These are phyloP conservation scores for Aporophyla lueneburgensis DNA, from an alignment of 2,888 invertebrate species.

Conservation along the genomic window DNA sequence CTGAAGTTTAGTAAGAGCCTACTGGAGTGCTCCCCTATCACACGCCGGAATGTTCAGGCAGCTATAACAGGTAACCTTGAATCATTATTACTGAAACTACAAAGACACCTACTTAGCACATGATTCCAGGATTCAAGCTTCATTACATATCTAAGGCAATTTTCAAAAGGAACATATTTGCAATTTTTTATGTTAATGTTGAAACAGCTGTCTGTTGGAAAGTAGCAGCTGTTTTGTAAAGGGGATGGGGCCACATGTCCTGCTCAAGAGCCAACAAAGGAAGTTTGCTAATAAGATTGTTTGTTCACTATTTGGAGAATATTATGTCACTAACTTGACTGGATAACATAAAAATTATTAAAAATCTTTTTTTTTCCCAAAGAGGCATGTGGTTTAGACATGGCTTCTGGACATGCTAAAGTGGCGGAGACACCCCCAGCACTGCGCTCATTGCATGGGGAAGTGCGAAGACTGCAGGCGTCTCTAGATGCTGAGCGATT, in stretches of 20 bases:
- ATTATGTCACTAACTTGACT: neutral
- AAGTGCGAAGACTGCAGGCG: constrained; percentile 89
- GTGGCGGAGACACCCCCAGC: constrained; percentile 85
- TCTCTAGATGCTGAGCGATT: constrained; percentile 92
- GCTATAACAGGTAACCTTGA: constrained; percentile 82
- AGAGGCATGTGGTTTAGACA: constrained; percentile 84
- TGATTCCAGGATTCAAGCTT: neutral
- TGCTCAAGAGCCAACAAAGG: constrained; percentile 17
- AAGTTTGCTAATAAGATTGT: constrained; percentile 3
- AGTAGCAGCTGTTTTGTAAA: constrained; percentile 36
- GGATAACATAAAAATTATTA: neutral
- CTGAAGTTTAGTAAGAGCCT: constrained; percentile 89
- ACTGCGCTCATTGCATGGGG: constrained; percentile 83
- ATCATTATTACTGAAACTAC: neutral
- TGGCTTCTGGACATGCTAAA: constrained; percentile 60
- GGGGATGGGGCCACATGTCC: constrained; percentile 13
- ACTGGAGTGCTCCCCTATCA: constrained; percentile 85
- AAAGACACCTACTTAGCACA: neutral
- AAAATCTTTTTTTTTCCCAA: constrained; percentile 44
- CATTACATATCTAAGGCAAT: constrained; percentile 11
- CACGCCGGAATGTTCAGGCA: constrained; percentile 82
- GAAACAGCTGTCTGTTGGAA: constrained; percentile 47
- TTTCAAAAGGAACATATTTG: constrained; percentile 17
- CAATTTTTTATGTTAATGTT: constrained; percentile 52
- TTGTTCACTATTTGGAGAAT: neutral